Evolutionary conservation across 35 echinoderm and acorn worm species (phyloP), one percentile per base, ranked within the genome.

Genomic region (Lytechinus pictus): DNA sequence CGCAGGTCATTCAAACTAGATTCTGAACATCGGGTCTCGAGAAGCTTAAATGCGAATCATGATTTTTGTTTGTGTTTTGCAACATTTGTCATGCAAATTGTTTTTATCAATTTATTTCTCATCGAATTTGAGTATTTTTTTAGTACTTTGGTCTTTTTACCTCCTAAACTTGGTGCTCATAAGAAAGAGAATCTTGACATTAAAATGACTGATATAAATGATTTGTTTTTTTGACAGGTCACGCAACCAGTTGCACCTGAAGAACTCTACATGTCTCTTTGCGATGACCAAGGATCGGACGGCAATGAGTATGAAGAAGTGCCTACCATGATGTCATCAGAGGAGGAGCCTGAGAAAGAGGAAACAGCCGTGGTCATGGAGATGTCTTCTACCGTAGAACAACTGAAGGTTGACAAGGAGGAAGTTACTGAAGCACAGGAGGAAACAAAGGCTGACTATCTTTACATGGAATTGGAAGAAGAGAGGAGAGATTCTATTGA

Each of bases 221-320:
- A 33, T 90, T 44, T 90, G 28, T 90, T 4, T 52, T 90, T 88
- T 90, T 27, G n/a, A 16, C 66, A 90, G 88, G 52, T 54, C 27
- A 8, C 4, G 28, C 28, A 90, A 52, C 88, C 28, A 90, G 10
- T 29, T 52, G 88, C 28, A 54, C 14, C 29, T 52, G 88, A 21
- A 12, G 88, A 12, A 44, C 28, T 13, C 3, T 90, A 90, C 52
- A 52, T 90, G 88, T 29, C 29, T 28, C 29, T 90, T 7, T 90
- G 52, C 27, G 88, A 90, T 44, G 88, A 90, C 27, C 88, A 90
- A 54, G 88, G 88, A 90, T 90, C 88, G 0, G 88, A 90, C 28
- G 88, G 88, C 27, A 90, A 90, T 52, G 88, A 90, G 16, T 90
- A 90, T 33, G 88, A 90, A 54, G 88, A 90, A 21, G 88, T 90